Percentiles rank a stretch among this genome's conserved stretches.
Evolutionary conservation across 2,113 vertebrate species (phyloP).

Genomic region (Lophura nycthemera): DNA sequence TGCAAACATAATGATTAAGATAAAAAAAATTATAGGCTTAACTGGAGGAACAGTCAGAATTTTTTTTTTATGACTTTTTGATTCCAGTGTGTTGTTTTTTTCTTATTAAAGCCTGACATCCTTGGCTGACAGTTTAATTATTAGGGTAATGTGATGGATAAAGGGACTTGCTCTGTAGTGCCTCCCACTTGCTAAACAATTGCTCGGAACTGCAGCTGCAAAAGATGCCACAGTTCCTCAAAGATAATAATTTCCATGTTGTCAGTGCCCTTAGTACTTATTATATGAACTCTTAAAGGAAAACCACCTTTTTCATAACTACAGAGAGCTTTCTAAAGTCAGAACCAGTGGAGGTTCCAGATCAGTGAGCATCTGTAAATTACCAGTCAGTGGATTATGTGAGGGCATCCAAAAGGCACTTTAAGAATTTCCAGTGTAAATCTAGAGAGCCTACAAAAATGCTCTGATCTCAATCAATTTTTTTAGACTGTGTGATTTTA

Average conservation of each 20-base stretch:
- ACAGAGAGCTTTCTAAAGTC: neutral
- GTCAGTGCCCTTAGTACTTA: neutral
- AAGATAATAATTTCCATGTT: constrained; percentile 50
- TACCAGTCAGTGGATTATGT: neutral
- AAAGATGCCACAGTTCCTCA: constrained; percentile 44
- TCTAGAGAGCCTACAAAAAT: neutral
- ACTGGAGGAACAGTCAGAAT: constrained; percentile 73
- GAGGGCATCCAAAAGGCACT: neutral
- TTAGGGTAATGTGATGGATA: constrained; percentile 80
- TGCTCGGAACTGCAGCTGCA: constrained; percentile 82
- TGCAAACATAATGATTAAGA: constrained; percentile 81
- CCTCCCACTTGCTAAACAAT: constrained; percentile 85
- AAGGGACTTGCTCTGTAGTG: constrained; percentile 75
- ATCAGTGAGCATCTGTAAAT: neutral
- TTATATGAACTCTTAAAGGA: neutral
- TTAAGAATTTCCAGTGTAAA: neutral
- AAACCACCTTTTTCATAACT: neutral
- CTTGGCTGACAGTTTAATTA: constrained; percentile 88
- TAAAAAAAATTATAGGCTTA: constrained; percentile 84
- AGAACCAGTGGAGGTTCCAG: neutral
- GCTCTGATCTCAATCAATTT: neutral
- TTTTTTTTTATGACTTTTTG: constrained; percentile 79
- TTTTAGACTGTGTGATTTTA: neutral
- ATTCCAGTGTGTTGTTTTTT: constrained; percentile 45
- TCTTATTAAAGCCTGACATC: constrained; percentile 76